Evolutionary conservation across 2,113 vertebrate genomes (phyloP), one percentile per base, ranked within the genome.

Genomic region (Haplotaxodon microlepis): DNA sequence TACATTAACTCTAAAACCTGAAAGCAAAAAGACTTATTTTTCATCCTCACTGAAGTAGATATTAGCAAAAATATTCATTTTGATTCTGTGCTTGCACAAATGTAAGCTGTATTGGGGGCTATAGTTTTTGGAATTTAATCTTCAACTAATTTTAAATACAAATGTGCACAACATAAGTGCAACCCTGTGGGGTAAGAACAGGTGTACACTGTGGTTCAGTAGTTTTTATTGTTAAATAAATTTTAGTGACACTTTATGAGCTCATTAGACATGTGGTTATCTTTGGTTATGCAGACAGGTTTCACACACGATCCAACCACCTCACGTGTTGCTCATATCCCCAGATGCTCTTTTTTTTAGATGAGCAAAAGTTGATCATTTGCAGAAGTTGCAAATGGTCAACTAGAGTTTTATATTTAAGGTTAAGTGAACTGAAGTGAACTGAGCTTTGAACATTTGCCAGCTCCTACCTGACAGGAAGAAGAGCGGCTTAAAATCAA

Each of bases 351-450:
- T 24, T 24, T 21, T 81, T 54, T 83, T 76, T 50, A 21, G 24
- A 80, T 4, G 0, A 71, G 1, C 13, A 76, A 40, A 57, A 57
- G 94, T 96, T 86, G 92, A 96, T 94, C 38, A 96, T 96, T 96
- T 90, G 91, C 86, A 40, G 80, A 84, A 83, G 83, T 88, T 87
- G 56, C 36, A 87, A 88, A 38, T 69, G 34, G 2, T 69, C 34
- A 69, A 69, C 61, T 69, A 17, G 10, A 50, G 42, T 81, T 89
- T 82, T 9, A 38, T 17, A 73, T 83, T 89, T 19, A 47, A 69
- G 53, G 34, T 84, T 83, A 51, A 34, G 61, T 82, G 54, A 27
- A 27, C 21, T 57, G 54, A 57, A 57, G 50, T 24, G 1, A 14
- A 47, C 12, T 27, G 38, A 73, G 38, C 13, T 45, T 73, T 73